phyloP scores from a whole-genome alignment of 2,113 vertebrate species.

The Dolichotis patagonum region DNA sequence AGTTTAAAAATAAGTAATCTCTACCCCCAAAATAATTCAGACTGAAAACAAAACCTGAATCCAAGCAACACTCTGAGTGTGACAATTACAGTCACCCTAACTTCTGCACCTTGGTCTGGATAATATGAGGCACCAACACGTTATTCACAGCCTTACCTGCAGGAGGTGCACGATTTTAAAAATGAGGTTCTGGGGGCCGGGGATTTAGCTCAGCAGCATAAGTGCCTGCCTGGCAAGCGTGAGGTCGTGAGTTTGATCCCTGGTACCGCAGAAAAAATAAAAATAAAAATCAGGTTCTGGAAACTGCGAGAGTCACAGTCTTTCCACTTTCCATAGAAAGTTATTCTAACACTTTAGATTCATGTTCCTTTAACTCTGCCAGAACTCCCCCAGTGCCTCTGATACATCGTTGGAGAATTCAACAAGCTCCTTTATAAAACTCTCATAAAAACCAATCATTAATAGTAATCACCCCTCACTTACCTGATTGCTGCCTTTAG shows the following conservation, averaged over 20 bases:
- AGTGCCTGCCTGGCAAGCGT: too few species aligned
- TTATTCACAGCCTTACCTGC: not conserved
- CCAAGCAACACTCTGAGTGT: not conserved
- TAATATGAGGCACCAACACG: fast-evolving
- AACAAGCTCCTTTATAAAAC: not conserved
- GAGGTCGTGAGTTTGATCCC: too few species aligned
- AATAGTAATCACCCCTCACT: not conserved
- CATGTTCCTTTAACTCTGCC: not conserved
- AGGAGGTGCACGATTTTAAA: not conserved
- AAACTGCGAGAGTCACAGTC: not conserved
- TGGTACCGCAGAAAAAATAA: too few species aligned
- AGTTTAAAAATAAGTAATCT: slow-evolving; percentile 10
- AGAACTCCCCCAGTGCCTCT: not conserved
- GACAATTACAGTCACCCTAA: not conserved
- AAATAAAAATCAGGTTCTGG: too few species aligned
- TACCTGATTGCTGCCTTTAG: not conserved
- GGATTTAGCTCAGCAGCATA: too few species aligned
- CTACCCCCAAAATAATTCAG: not conserved
- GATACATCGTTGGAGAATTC: not conserved
- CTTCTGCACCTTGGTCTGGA: too few species aligned
- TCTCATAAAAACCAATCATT: slow-evolving; percentile 31
- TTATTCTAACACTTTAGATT: not conserved
- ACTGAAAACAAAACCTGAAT: slow-evolving; percentile 19
- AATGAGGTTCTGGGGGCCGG: not conserved
- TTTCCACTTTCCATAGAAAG: not conserved